phyloP scores from a whole-genome alignment of 2,888 invertebrate species.

The Neoaliturus tenellus region DNA sequence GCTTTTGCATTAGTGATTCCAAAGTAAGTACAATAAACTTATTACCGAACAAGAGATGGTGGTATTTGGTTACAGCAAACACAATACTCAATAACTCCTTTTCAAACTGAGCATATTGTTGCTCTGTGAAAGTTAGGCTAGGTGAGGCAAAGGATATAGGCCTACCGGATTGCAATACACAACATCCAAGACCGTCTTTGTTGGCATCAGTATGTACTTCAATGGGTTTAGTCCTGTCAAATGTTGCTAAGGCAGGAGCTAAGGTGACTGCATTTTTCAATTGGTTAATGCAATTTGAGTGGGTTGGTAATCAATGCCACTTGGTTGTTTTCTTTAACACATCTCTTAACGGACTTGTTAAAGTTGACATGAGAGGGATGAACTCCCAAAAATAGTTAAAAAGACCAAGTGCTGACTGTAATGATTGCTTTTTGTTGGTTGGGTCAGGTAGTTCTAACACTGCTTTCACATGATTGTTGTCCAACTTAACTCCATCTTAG shows the following conservation, averaged over 20 bases:
- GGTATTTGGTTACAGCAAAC: slow-evolving; percentile 69
- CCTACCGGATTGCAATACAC: slow-evolving; percentile 68
- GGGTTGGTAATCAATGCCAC: slow-evolving; percentile 58
- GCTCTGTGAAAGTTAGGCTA: slow-evolving; percentile 67
- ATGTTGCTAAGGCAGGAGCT: slow-evolving; percentile 62
- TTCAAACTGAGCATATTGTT: slow-evolving; percentile 71
- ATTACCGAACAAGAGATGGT: slow-evolving; percentile 65
- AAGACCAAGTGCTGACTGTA: slow-evolving; percentile 63
- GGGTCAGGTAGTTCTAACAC: not conserved
- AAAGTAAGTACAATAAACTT: slow-evolving; percentile 54
- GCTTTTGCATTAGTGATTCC: slow-evolving; percentile 57
- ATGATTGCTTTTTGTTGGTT: slow-evolving; percentile 55
- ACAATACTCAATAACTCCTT: slow-evolving; percentile 70
- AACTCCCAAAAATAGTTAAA: slow-evolving; percentile 63
- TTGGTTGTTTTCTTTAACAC: not conserved
- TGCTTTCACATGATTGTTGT: slow-evolving; percentile 11
- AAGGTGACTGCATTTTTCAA: slow-evolving; percentile 58
- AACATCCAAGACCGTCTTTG: slow-evolving; percentile 68
- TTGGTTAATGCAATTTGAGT: slow-evolving; percentile 55
- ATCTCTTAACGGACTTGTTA: slow-evolving; percentile 60
- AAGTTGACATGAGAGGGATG: slow-evolving; percentile 62
- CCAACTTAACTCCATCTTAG: slow-evolving; percentile 16
- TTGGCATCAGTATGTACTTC: slow-evolving; percentile 68
- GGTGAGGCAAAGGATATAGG: slow-evolving; percentile 70
- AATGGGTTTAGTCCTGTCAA: slow-evolving; percentile 64